A percentile compares a stretch with the other conserved stretches of the same genome.
These are phyloP conservation scores for Desmodus rotundus DNA, from an alignment of 2,113 vertebrate genomes.

Conservation along the genomic window DNA sequence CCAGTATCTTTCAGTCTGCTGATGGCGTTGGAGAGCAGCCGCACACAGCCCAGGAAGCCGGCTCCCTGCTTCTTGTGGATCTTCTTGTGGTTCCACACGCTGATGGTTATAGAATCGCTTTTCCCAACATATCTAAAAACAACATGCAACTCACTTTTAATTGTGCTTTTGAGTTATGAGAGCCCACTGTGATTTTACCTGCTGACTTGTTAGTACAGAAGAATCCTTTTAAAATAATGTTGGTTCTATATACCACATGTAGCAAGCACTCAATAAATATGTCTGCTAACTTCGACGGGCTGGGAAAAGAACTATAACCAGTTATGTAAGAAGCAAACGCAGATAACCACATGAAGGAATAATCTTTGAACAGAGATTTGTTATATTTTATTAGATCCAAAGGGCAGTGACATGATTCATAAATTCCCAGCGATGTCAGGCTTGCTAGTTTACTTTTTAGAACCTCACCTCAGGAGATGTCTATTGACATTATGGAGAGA, in stretches of 20 bases:
- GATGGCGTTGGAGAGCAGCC: conserved; percentile 96
- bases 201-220: background rate
- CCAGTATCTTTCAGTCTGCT: conserved; percentile 98
- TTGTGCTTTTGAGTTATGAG: background rate
- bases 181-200: background rate
- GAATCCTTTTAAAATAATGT: background rate
- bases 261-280: background rate
- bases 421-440: background rate
- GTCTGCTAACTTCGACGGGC: background rate
- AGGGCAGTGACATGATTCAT: background rate
- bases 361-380: background rate
- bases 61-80: conserved; percentile 98
- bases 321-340: background rate
- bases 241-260: background rate
- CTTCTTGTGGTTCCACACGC: conserved; percentile 99
- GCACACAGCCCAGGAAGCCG: conserved; percentile 96
- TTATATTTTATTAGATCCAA: background rate
- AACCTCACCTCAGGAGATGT: too few species aligned
- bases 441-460: background rate
- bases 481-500: too few species aligned
- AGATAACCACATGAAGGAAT: background rate
- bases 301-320: background rate
- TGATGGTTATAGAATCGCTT: conserved; percentile 98
- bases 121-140: conserved; percentile 93
- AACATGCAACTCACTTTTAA: background rate